Evolutionary conservation across 2,888 invertebrate species (phyloP), one percentile per base, ranked within the genome.

Genomic region (Microplitis manilae): DNA sequence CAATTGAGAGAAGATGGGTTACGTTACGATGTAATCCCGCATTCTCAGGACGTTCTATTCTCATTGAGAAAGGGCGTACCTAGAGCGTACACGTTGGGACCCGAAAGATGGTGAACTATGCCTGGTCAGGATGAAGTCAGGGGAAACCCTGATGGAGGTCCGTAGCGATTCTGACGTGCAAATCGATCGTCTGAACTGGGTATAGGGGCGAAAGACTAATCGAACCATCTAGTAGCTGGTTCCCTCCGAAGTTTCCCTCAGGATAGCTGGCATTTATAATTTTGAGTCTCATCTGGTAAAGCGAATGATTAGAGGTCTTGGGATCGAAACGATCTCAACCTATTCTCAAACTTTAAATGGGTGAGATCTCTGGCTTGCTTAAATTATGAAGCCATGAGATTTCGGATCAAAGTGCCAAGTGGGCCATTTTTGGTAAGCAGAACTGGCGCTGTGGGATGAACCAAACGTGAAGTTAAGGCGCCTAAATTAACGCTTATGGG

Each of bases 131-230:
- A 92, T 90, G 93, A 93, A 93, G 93, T 90, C 93, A 92, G 92
- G 92, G 92, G 93, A 93, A 93, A 93, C 92, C 91, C 91, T 93
- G 93, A 91, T 93, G 93, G 93, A 94, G 92, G 93, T 92, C 92
- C 93, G 93, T 90, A 93, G 93, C 93, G 93, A 92, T 93, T 93
- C 93, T 94, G 94, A 94, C 93, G 93, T 94, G 94, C 94, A 94
- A 94, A 94, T 94, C 94, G 93, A 93, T 94, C 93, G 93, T 94
- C 92, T 90, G 92, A 94, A 92, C 92, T 93, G 93, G 92, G 93
- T 93, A 93, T 93, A 94, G 93, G 92, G 20, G 20, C 20, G 20
- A 20, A 20, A 20, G 20, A 20, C 20, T 20, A 20, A 20, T 20
- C 20, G 20, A 20, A 20, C 20, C 20, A 20, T 20, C 20, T 20